Evolutionary conservation across 2,113 vertebrate species (phyloP), one percentile per base, ranked within the genome.

Genomic region (Dipodomys ordii): DNA sequence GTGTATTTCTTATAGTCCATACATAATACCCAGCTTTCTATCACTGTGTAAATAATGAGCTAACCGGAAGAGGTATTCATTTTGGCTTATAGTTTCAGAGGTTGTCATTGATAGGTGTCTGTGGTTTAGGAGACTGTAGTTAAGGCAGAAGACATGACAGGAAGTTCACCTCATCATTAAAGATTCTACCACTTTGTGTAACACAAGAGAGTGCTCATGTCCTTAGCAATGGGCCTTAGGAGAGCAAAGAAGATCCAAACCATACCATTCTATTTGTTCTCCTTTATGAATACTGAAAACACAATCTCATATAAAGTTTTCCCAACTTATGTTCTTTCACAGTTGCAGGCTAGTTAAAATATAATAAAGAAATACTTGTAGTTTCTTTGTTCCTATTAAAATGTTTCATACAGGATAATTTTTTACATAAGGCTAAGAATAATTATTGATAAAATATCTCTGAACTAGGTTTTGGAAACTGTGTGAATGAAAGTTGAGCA

Each of bases 401-500:
- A 28, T 81, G 8, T 69, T 91, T 89, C 49, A 19, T 79, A 22
- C 3, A 6, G 62, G 18, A 83, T 4, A 44, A 67, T 62, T 76
- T 46, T 80, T 25, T 80, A 85, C 1, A 25, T 85, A 85, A 87
- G 71, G 6, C 20, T 22, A 72, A 39, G 18, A 85, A 60, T 7
- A 87, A 39, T 79, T 7, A 60, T 8, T 74, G 25, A 32, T 73
- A 74, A 91, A 91, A 88, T 91, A 76, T 67, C 32, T 87, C 3
- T 30, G 30, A 62, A 64, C 7, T 71, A 19, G 1, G 27, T 94
- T 92, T 93, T 84, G 30, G 69, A 49, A 49, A 49, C 49, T 49
- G 49, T 49, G 49, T 12, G 49, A 49, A 49, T 11, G 9, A 49
- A 49, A 49, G 12, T 12, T 49, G 49, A 39, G 49, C 12, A 12